Base-by-base conservation (phyloP, 2,888 invertebrate species). In the Aphodius granarius region DNA sequence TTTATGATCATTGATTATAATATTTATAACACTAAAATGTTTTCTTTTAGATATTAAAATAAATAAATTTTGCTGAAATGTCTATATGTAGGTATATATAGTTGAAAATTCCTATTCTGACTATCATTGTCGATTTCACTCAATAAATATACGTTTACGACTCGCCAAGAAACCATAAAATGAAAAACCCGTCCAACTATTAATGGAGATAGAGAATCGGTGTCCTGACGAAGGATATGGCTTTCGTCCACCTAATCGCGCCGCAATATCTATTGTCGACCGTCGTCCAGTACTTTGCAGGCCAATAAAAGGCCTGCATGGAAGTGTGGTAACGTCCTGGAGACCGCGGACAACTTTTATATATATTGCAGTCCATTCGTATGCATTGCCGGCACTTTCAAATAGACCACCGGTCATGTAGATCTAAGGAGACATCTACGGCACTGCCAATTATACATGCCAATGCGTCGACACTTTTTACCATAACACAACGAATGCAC, bases 401-500 rank as follows among this genome's bases (percentile, higher is more conserved):
- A 68, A 68, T 68, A 68, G 68, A 68, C 68, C 68, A 68, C 68
- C 22, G 22, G 21, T 68, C 68, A 68, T 68, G 68, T 68, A 68
- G 68, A 68, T 68, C 68, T 68, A 68, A 68, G 68, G 22, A 22
- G 68, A 68, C 68, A 68, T 68, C 68, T 68, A 68, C 68, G 22
- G 68, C 22, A 22, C 68, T 68, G 68, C 68, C 68, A 68, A 68
- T 68, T 68, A 68, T 22, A 68, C 68, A 22, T 22, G 68, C 68
- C 68, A 43, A 43, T 43, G 43, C 43, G 43, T 43, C 43, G 43
- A 43, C 43, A 13, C 43, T 43, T 43, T 43, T 43, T 43, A 43
- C 43, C 43, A 43, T 3, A 43, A 43, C 43, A 43, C 43, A 43
- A 43, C 43, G 43, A 43, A 43, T 43, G 43, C 43, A 43, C 43